Base-by-base conservation (phyloP, 2,888 invertebrate species). In the Salpingus planirostris region DNA sequence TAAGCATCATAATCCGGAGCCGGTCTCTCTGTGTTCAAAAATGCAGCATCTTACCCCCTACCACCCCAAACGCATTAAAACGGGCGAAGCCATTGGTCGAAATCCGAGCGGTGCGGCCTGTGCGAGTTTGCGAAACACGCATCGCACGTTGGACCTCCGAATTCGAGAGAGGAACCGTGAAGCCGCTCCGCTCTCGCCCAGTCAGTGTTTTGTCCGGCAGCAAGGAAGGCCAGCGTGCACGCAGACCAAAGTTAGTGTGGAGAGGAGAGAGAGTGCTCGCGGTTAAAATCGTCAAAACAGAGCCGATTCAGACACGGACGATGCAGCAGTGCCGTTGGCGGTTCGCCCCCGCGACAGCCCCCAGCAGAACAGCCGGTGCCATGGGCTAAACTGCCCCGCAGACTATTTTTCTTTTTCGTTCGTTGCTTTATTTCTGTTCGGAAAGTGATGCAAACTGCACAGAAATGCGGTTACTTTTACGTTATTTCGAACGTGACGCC, bases 61-160 rank as follows among this genome's bases (percentile, higher is more conserved):
- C 57, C 52, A 51, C 51, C 59, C 55, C 50, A 47, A 52, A 54
- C 55, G 54, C 59, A 60, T 62, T 59, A 58, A 58, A 55, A 41
- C 47, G 43, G 48, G 51, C 52, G 49, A 49, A 50, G 54, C 58
- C 48, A 64, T 64, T 64, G 63, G 63, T 56, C 59, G 59, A 54
- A 49, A 43, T 45, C 48, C 44, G 44, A 48, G 41, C 52, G 53
- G 52, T 56, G 51, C 58, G 50, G 55, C 56, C 57, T 57, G 55
- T 55, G 55, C 57, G 54, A 56, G 57, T 55, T 59, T 56, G 62
- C 61, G 55, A 62, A 61, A 61, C 47, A 49, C 57, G 57, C 55
- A 57, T 52, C 23, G 43, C 44, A 46, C 45, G 49, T 51, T 49
- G 50, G 56, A 55, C 58, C 54, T 49, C 56, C 55, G 51, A 58